Base-by-base conservation (phyloP, 2,113 vertebrate genomes). In the Ptychochromis oligacanthus region DNA sequence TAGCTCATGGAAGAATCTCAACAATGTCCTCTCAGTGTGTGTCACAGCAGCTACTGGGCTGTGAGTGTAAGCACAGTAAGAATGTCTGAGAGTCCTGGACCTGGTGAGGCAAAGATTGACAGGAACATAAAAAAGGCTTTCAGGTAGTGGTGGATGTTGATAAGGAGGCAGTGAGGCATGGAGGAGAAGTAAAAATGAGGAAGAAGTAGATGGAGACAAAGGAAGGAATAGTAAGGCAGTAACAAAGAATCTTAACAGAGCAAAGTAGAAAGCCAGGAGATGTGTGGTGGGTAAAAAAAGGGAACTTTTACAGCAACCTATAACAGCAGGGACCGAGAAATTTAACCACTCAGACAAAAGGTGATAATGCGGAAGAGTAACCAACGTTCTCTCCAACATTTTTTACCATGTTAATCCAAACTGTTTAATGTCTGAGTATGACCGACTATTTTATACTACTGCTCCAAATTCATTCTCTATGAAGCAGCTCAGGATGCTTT, bases 1-100 rank as follows among this genome's bases (percentile, higher is more conserved):
- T 55, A 67, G 78, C 81, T 86, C 67, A 84, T 86, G 65, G 67
- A 94, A 75, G 93, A 94, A 94, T 94, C 84, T 65, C 70, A 95
- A 90, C 91, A 94, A 95, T 92, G 87, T 70, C 80, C 87, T 87
- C 84, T 79, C 83, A 84, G 82, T 80, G 84, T 86, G 92, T 77
- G 82, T 78, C 80, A 56, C 74, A 80, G 78, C 26, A 3, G 75
- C 75, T 31, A 43, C 76, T 64, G 70, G 46, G 40, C 88, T 13
- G 85, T 12, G 77, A 90, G 83, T 64, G 64, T 34, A 55, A 67
- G 77, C 85, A 43, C 54, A 26, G 77, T 46, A 70, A 81, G 81
- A 89, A 88, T 43, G 84, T 81, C 58, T 36, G 56, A 77, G 34
- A 52, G 58, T 70, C 28, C 6, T 79, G 31, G 49, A 89, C 59